Base-by-base conservation (phyloP, 1,140 invertebrate species). In the Panagrolaimus sp. region DNA sequence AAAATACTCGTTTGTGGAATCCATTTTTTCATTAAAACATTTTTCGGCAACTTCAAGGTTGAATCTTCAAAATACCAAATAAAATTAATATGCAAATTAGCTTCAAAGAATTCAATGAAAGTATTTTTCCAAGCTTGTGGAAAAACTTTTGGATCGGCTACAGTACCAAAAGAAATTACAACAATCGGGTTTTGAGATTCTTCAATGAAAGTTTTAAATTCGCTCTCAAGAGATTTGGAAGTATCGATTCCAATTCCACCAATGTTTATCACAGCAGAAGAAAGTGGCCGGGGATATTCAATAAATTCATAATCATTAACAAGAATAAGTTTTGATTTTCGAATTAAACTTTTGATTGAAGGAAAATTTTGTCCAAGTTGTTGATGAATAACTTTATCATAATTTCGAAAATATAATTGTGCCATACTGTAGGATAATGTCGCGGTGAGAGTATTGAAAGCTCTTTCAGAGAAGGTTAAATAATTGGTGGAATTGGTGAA, bases 231-330 rank as follows among this genome's bases (percentile, higher is more conserved):
- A 7, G 32, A 38, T 38, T 38, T 38, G 7, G 32, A 38, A 38
- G 32, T 38, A 38, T 38, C 32, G 7, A 38, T 38, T 38, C 32
- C 32, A 38, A 38, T 38, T 38, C 52, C 52, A n/a, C 52, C 52
- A 14, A 58, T 58, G 17, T 58, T 12, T 26, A 58, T 17, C 5
- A 58, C 52, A 0, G 52, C 21, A 5, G 52, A 58, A 21, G 52
- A 28, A 6, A 58, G 52, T 12, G 52, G 52, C 8, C 10, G 21
- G 4, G 52, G 52, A 26, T 58, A 58, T 21, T 21, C 52, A 21
- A 58, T 12, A 0, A 28, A 12, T 58, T 58, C 52, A 58, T n/a
- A 58, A 14, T 58, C 52, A 21, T 58, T 58, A n/a, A 58, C 28
- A 1, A 58, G 14, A 21, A 58, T 12, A 17, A 58, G 52, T 26